These are phyloP conservation scores for Drosophila atroscutellata DNA, from an alignment of 2,888 invertebrate genomes.

Conservation along the genomic window DNA sequence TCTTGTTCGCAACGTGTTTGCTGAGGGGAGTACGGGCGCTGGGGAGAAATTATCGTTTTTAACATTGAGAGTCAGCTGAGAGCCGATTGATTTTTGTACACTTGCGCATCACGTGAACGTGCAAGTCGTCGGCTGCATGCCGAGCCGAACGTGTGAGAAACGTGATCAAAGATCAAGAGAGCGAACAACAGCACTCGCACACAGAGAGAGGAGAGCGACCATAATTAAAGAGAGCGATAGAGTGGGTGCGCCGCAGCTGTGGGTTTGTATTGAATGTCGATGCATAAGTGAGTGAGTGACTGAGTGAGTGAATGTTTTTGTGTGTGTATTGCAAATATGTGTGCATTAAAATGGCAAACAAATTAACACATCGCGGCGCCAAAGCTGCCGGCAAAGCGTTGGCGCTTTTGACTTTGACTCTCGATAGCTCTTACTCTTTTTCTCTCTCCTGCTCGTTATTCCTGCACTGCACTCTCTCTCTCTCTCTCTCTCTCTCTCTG, in stretches of 20 bases:
- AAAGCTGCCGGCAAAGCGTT: slow-evolving; percentile 40
- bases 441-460: slow-evolving; percentile 2
- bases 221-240: slow-evolving; percentile 11
- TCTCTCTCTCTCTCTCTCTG: slow-evolving; percentile 7
- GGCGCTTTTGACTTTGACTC: slow-evolving; percentile 40
- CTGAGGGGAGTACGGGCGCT: not conserved
- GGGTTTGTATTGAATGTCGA: slow-evolving; percentile 19
- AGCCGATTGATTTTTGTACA: slow-evolving; percentile 64
- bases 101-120: slow-evolving; percentile 79
- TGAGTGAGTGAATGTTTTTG: not conserved
- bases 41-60: slow-evolving; percentile 7
- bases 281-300: not conserved
- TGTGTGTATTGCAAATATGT: slow-evolving; percentile 11
- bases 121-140: slow-evolving; percentile 61
- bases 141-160: slow-evolving; percentile 76
- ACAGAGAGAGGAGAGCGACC: not conserved
- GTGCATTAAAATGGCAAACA: slow-evolving; percentile 64
- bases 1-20: not conserved
- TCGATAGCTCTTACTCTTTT: slow-evolving; percentile 12
- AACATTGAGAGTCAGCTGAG: slow-evolving; percentile 31
- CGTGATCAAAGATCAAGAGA: slow-evolving; percentile 77
- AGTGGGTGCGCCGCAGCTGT: slow-evolving; percentile 45
- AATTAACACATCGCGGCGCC: slow-evolving; percentile 77
- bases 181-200: not conserved
- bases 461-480: not conserved